Base-by-base conservation (phyloP, 2,888 invertebrate genomes). In the Iphiclides podalirius region DNA sequence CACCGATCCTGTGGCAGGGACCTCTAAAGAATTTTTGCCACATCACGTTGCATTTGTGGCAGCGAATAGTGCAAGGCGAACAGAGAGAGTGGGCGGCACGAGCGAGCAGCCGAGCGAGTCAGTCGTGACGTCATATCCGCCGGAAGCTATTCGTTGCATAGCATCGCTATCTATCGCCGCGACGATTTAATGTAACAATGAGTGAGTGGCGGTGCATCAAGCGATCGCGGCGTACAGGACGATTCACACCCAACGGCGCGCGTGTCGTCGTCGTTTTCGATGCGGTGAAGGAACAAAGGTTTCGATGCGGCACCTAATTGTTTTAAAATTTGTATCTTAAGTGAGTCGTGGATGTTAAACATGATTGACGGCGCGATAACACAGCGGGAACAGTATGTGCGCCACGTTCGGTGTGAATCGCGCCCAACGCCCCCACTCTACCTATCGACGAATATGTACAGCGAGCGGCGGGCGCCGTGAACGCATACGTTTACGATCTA, bases 61-160 rank as follows among this genome's bases (percentile, higher is more conserved):
- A n/a, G n/a, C 37, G 33, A 12, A 28, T 40, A 39, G 46, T 31
- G 31, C n/a, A 31, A 31, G 12, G 31, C 11, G 31, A 33, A 38
- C 39, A 52, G 52, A 45, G 53, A 13, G 50, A 28, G 45, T 37
- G 49, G 46, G 52, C 38, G 48, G 49, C 46, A 38, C 34, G 40
- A 26, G 41, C 35, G 44, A 9, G 44, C 41, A 12, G 39, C 33
- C 35, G 43, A 26, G 49, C 50, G 49, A 26, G 38, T 26, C 43
- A 15, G 37, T 42, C 48, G 43, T 44, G 49, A 43, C 49, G 49
- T 39, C 31, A 49, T 43, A 49, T 43, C 34, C 43, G 43, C 38
- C 38, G 26, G 34, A 49, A 49, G 49, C 49, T 49, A 43, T 43
- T 16, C 16, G 38, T 48, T 37, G 43, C 39, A 43, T 44, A 44